Conservation (phyloP, 2,113 vertebrate species). For the Tychaedon coryphoeus region DNA sequence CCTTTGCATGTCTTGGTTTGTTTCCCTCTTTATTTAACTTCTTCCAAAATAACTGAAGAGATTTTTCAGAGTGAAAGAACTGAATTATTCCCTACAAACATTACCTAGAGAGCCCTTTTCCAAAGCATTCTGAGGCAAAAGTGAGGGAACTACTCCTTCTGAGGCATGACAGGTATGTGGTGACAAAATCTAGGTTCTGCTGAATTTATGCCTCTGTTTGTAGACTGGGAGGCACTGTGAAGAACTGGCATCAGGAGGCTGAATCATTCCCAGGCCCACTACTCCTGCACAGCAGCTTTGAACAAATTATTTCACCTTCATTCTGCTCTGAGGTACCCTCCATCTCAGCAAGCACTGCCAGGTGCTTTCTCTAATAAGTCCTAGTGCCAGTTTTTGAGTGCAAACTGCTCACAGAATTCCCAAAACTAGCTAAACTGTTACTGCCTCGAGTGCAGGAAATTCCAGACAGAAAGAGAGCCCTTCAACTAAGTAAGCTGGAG, state of each 20-base stretch:
- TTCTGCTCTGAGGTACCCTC: neutral
- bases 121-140: neutral
- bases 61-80: neutral
- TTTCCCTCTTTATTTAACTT: neutral
- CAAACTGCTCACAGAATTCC: neutral
- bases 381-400: neutral
- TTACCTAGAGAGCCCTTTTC: neutral
- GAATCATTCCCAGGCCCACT: neutral
- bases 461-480: neutral
- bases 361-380: neutral
- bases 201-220: neutral
- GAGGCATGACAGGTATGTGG: neutral
- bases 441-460: neutral
- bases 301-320: neutral
- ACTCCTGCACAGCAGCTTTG: neutral
- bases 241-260: neutral
- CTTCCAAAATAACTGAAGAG: neutral
- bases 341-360: neutral
- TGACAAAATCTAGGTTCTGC: neutral
- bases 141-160: neutral
- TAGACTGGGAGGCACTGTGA: neutral
- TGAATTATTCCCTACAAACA: neutral
- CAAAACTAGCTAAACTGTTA: neutral
- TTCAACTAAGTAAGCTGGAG: neutral
- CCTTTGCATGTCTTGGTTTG: neutral